These are phyloP conservation scores for Anomalospiza imberbis DNA, from an alignment of 2,797 vertebrate genomes.

Conservation along the genomic window DNA sequence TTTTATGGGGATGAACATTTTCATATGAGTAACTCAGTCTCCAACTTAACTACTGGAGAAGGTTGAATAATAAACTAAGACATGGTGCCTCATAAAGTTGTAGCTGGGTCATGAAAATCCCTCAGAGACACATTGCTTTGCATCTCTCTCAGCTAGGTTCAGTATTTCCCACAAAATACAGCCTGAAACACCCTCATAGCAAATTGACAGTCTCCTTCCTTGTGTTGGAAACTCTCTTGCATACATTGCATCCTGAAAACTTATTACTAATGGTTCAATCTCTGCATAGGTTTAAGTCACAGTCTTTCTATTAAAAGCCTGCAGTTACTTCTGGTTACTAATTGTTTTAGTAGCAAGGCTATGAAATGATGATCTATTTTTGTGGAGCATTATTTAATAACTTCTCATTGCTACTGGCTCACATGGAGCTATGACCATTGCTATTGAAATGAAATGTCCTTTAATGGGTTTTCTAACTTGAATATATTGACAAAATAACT, in stretches of 20 bases:
- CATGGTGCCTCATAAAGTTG: neutral
- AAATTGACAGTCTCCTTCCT: neutral
- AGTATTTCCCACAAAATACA: neutral
- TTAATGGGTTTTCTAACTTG: neutral
- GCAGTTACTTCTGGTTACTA: neutral
- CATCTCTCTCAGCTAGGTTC: neutral
- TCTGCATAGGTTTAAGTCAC: neutral
- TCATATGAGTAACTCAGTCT: neutral
- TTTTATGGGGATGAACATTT: neutral
- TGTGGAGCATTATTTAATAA: neutral
- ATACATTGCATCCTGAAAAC: neutral
- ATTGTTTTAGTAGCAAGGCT: neutral
- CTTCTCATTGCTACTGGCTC: neutral
- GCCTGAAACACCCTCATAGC: neutral
- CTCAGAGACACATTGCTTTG: neutral
- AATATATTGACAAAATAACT: neutral
- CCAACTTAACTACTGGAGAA: neutral
- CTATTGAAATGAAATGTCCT: neutral
- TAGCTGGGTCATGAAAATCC: rapidly evolving
- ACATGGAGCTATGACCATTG: neutral
- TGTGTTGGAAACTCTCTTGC: neutral
- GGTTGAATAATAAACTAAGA: neutral
- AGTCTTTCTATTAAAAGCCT: neutral
- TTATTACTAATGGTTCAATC: neutral
- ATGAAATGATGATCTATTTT: neutral